Evolutionary conservation across 2,797 vertebrate genomes (phyloP).

Genomic region (Ptychobarbus kaznakovi): DNA sequence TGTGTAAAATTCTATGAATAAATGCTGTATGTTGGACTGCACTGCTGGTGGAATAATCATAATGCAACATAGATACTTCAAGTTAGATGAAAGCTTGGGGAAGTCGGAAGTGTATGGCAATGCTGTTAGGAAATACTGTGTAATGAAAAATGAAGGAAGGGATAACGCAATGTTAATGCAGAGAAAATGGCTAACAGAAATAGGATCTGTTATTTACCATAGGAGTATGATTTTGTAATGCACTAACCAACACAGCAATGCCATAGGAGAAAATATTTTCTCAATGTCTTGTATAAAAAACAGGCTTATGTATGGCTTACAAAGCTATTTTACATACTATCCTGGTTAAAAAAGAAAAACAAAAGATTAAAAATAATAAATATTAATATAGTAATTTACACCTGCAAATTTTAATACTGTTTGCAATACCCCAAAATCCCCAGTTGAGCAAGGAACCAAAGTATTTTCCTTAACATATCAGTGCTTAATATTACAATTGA

Average conservation of each 20-base stretch:
- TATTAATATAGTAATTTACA: neutral
- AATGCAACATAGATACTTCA: constrained; percentile 4
- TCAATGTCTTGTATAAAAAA: constrained; percentile 2
- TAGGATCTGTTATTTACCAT: neutral
- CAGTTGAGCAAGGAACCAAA: neutral
- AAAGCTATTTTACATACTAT: neutral
- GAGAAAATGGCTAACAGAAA: constrained; percentile 7
- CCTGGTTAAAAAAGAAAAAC: neutral
- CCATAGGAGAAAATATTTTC: neutral
- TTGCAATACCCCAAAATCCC: neutral
- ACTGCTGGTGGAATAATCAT: constrained; percentile 12
- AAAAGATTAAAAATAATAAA: neutral
- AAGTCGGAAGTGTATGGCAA: neutral
- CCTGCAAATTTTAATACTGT: neutral
- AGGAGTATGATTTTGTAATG: neutral
- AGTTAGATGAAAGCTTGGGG: neutral
- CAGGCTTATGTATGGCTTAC: neutral
- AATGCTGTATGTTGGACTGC: constrained; percentile 6
- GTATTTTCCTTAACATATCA: neutral
- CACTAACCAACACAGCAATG: neutral
- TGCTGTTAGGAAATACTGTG: neutral
- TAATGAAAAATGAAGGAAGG: neutral
- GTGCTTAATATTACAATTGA: neutral
- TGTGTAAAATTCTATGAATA: constrained; percentile 24
- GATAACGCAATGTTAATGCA: neutral